phyloP scores from a whole-genome alignment of 2,797 vertebrate species.

The Kryptolebias ocellatus region DNA sequence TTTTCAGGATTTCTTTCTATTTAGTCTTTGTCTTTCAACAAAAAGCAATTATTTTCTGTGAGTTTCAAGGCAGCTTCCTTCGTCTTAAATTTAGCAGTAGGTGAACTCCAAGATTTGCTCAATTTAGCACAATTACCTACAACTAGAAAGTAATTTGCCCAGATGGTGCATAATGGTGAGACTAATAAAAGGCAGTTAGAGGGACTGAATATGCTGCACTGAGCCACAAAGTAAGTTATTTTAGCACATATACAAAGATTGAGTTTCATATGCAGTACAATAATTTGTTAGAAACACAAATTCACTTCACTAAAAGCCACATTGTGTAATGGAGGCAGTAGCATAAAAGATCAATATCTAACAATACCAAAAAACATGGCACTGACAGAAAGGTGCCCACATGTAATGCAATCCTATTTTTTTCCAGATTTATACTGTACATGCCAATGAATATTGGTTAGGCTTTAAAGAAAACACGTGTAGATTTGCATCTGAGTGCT shows the following conservation, averaged over 20 bases:
- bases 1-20: conserved; percentile 16
- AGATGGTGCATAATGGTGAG: conserved; percentile 46
- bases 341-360: conserved; percentile 28
- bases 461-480: conserved; percentile 35
- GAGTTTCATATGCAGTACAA: not conserved
- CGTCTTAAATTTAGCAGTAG: conserved; percentile 56
- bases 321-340: not conserved
- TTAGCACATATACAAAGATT: not conserved
- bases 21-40: conserved; percentile 30
- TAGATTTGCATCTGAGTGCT: conserved; percentile 46
- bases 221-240: not conserved
- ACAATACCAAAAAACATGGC: not conserved
- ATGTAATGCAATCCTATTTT: not conserved
- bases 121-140: conserved; percentile 69
- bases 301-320: not conserved
- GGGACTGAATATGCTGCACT: not conserved
- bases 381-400: not conserved
- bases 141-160: conserved; percentile 53
- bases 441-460: conserved; percentile 8
- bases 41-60: conserved; percentile 24
- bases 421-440: conserved; percentile 3
- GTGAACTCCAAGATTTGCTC: conserved; percentile 48
- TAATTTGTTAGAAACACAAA: conserved; percentile 1
- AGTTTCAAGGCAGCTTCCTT: conserved; percentile 23
- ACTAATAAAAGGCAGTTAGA: conserved; percentile 56